Percentiles rank a stretch among this genome's conserved stretches.
Evolutionary conservation across 2,113 vertebrate species (phyloP).

Genomic region (Budorcas taxicolor): DNA sequence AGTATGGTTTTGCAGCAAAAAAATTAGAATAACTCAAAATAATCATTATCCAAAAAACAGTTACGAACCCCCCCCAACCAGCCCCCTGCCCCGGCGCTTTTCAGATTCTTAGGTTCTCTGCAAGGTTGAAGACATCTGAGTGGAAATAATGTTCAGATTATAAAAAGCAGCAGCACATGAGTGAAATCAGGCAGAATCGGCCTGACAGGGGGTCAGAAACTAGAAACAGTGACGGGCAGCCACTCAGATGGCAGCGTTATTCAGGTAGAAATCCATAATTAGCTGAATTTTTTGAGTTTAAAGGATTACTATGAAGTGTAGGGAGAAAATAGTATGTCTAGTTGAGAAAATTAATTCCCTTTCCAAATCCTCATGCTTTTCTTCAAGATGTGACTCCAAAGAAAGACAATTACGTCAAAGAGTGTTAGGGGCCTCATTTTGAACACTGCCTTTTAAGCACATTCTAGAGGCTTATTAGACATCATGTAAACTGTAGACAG

Average conservation of each 20-base stretch:
- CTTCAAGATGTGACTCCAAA: conserved; percentile 61
- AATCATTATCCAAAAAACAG: conserved; percentile 21
- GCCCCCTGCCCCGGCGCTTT: accelerated
- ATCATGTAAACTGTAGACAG: conserved; percentile 53
- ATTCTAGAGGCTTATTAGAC: conserved; percentile 57
- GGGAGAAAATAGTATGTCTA: not conserved
- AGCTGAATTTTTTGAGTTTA: not conserved
- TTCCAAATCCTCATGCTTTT: conserved; percentile 14
- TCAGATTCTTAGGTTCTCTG: conserved; percentile 23
- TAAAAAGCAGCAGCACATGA: conserved; percentile 35
- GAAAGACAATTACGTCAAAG: conserved; percentile 53
- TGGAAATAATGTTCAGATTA: conserved; percentile 47
- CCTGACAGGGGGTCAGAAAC: conserved; percentile 40
- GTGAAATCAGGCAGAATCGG: conserved; percentile 22
- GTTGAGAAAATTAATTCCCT: conserved; percentile 28
- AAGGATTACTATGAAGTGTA: not conserved
- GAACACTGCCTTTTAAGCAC: conserved; percentile 35
- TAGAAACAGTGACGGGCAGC: not conserved
- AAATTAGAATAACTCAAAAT: conserved; percentile 38
- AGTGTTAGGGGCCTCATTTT: not conserved
- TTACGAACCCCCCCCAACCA: not conserved
- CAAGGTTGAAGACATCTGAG: not conserved
- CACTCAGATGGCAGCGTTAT: not conserved
- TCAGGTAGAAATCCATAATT: not conserved
- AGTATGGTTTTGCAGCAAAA: conserved; percentile 30